Evolutionary conservation across 2,797 vertebrate genomes (phyloP), one percentile per base, ranked within the genome.

Genomic region (Paratrypauchen microcephalus): DNA sequence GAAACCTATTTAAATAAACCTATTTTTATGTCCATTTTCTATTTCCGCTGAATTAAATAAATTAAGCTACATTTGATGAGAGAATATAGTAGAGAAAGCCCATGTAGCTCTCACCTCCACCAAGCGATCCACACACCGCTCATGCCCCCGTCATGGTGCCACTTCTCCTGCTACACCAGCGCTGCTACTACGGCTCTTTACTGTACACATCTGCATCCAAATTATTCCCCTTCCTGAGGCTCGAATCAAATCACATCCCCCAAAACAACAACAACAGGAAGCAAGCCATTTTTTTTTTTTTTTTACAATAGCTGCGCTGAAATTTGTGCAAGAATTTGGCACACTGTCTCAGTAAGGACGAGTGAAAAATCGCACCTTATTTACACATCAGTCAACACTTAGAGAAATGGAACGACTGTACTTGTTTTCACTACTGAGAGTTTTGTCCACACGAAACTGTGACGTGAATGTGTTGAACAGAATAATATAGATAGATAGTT

Each of bases 191-290:
- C 65, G 82, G 86, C 90, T 93, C 92, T 91, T 93, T 90, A 92
- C 91, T 91, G 92, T 94, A 91, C 93, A 91, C 93, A 94, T 94
- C 93, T 94, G 94, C 92, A 94, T 92, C 93, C 90, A 92, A 94
- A 93, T 91, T 90, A 95, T 93, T 94, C 91, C 83, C 87, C 90
- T 93, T 94, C 92, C 92, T 83, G 90, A 77, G 92, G 92, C 91
- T 87, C 93, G 91, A 93, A 93, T 91, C 91, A 92, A 93, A 91
- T 90, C 91, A 88, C 86, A 91, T 86, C 86, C 88, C 90, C 39
- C 61, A 15, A 63, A 63, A 58, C 91, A 60, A 92, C 91, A 93
- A 93, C 90, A 94, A 94, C 94, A 94, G 92, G 93, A 95, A 94
- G 91, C 90, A 86, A 86, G 84, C 83, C 88, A 91, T 93, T 93